These are phyloP conservation scores for Notarius lentiginosus DNA, from an alignment of 2,113 vertebrate species.

Conservation along the genomic window DNA sequence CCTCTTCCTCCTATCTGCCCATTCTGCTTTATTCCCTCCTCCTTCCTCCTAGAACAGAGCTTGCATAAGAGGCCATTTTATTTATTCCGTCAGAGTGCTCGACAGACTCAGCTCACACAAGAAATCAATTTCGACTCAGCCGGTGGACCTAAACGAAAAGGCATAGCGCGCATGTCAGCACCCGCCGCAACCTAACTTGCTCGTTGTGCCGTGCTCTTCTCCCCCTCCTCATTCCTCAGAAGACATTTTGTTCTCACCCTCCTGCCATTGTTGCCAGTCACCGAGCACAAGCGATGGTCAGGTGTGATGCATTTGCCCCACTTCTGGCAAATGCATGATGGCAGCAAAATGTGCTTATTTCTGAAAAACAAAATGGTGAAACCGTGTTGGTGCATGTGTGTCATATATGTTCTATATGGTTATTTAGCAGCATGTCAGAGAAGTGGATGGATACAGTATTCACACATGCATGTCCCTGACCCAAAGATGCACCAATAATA, in stretches of 20 bases:
- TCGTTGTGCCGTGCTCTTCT: slow-evolving; percentile 34
- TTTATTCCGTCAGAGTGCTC: slow-evolving; percentile 74
- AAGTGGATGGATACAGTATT: slow-evolving; percentile 12
- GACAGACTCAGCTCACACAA: slow-evolving; percentile 64
- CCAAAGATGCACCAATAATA: background rate
- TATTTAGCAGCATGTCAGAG: background rate
- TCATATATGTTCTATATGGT: slow-evolving; percentile 13
- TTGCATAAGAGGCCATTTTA: slow-evolving; percentile 58
- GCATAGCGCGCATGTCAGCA: slow-evolving; percentile 65
- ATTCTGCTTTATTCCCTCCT: slow-evolving; percentile 14
- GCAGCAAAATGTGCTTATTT: slow-evolving; percentile 59
- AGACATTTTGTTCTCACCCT: slow-evolving; percentile 76
- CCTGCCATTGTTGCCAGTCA: slow-evolving; percentile 73
- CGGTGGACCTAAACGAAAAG: slow-evolving; percentile 72
- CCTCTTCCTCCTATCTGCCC: slow-evolving; percentile 40
- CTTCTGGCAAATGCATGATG: slow-evolving; percentile 66
- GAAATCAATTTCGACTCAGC: slow-evolving; percentile 75
- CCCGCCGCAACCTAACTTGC: slow-evolving; percentile 63
- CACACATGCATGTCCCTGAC: background rate
- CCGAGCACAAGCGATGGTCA: slow-evolving; percentile 61
- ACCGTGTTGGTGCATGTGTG: background rate
- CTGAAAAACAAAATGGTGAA: slow-evolving; percentile 56
- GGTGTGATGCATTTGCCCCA: slow-evolving; percentile 64
- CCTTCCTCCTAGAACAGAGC: slow-evolving; percentile 2
- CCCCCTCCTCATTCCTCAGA: slow-evolving; percentile 46